Percentiles rank a stretch among this genome's conserved stretches.
phyloP scores from a whole-genome alignment of 1,140 invertebrate genomes.

The Venturia canescens region DNA sequence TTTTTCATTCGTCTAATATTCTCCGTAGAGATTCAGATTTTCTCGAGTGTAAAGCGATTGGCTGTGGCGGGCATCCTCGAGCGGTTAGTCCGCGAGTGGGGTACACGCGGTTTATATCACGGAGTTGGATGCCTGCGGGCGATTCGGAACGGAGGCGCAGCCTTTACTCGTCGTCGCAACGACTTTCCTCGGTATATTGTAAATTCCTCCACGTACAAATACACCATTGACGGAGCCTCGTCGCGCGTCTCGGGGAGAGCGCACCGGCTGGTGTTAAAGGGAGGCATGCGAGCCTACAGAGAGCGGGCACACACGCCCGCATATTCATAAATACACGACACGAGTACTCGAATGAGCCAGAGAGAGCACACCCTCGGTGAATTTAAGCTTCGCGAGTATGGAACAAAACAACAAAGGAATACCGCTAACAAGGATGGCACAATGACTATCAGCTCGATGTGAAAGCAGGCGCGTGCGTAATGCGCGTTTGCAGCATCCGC shows the following conservation, averaged over 20 bases:
- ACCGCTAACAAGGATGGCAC: slow-evolving; percentile 43
- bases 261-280: too few species aligned
- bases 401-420: slow-evolving; percentile 62
- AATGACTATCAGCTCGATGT: slow-evolving; percentile 57
- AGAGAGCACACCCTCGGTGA: slow-evolving; percentile 20
- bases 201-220: not conserved
- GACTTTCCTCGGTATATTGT: not conserved
- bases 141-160: not conserved
- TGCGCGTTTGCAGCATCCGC: slow-evolving; percentile 23
- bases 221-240: not conserved
- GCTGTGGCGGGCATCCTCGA: not conserved
- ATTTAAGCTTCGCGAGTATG: slow-evolving; percentile 61
- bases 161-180: not conserved
- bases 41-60: not conserved
- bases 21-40: not conserved
- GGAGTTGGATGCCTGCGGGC: not conserved
- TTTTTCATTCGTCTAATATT: too few species aligned
- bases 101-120: not conserved
- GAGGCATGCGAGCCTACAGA: not conserved
- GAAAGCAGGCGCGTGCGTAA: slow-evolving; percentile 9
- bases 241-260: not conserved
- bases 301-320: not conserved
- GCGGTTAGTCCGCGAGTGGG: not conserved
- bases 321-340: too few species aligned
- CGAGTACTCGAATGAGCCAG: too few species aligned